Evolutionary conservation across 53 echinoderm and acorn worm genomes (phyloP), one percentile per base, ranked within the genome.

Genomic region (Patiria pectinifera): DNA sequence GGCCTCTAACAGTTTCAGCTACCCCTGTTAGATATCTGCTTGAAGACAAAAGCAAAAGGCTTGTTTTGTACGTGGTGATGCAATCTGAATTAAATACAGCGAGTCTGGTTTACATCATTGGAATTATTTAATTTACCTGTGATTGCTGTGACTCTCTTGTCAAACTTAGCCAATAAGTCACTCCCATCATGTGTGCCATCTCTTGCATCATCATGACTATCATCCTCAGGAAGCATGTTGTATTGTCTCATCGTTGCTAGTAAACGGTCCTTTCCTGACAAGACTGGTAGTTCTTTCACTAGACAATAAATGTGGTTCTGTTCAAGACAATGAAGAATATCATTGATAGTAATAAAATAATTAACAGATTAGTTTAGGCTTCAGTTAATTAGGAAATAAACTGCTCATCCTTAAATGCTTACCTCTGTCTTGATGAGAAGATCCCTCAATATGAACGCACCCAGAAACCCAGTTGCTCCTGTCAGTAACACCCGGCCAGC

Each of bases 391-490:
- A 60, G 60, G 12, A 60, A 60, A 11, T 80, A 10, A 44, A 35
- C 35, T 35, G 35, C 35, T 35, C 35, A 35, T 35, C 35, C 35
- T 35, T 35, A 35, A 35, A 35, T 46, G 14, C 81, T 71, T 86
- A 94, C 94, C 91, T 94, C 26, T 46, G 94, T 94, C 22, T 91
- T 76, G 10, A 58, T 2, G 15, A 92, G 83, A 15, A 94, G 76
- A 19, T 94, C 94, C 69, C 84, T 86, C 62, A 94, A 48, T 44
- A 94, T 25, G 74, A 86, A 92, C 10, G 82, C 92, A 12, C 94
- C 94, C 4, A 94, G 94, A 72, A 94, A 94, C 14, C 94, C 94
- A 6, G 94, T 94, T 0, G 94, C 94, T 11, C 94, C 94, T 15
- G 94, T 94, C 69, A 94, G 74, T 18, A 94, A 70, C 15, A 94